Evolutionary conservation across 1,140 invertebrate species (phyloP), one percentile per base, ranked within the genome.

Genomic region (Triops cancriformis): DNA sequence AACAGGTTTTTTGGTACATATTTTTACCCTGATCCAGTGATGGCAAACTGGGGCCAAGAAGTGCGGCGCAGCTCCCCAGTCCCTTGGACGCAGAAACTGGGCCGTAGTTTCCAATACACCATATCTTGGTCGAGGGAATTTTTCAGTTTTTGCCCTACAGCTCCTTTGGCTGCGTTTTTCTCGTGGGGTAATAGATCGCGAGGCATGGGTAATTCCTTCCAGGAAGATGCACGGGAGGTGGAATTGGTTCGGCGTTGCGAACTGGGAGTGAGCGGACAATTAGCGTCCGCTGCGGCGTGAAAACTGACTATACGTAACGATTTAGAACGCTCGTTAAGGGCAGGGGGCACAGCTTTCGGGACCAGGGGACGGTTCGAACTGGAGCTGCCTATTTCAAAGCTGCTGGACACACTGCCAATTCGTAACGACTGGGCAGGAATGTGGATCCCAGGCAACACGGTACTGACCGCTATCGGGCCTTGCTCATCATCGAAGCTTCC

Each of bases 321-420:
- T 31, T 79, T 79, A 14, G 78, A 79, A 41, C 78, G 75, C 72
- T 79, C 78, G 12, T 79, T 75, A 11, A 79, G 78, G 12, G 77
- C 51, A 72, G 74, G 77, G 41, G 77, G 42, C 18, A 78, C 72
- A 37, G 74, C 41, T 26, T 73, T 28, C 41, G 77, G 73, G 31
- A 75, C 77, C 72, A 73, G n/a, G 26, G 78, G 75, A 41, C n/a
- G 45, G 23, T 76, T 78, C 26, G 37, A 26, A 74, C 26, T 74
- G 43, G 90, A 37, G 91, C 84, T 74, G 91, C 82, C 18, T 90
- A 89, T 27, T 91, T 90, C 27, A 79, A 80, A 6, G 80, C 78
- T 11, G 80, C 72, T 14, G 77, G 76, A 75, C 76, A 5, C 73
- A 74, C 74, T 78, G 76, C 77, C 76, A 45, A 31, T 45, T 76